phyloP scores from a whole-genome alignment of 2,797 vertebrate genomes.

The Clarias pachynema region DNA sequence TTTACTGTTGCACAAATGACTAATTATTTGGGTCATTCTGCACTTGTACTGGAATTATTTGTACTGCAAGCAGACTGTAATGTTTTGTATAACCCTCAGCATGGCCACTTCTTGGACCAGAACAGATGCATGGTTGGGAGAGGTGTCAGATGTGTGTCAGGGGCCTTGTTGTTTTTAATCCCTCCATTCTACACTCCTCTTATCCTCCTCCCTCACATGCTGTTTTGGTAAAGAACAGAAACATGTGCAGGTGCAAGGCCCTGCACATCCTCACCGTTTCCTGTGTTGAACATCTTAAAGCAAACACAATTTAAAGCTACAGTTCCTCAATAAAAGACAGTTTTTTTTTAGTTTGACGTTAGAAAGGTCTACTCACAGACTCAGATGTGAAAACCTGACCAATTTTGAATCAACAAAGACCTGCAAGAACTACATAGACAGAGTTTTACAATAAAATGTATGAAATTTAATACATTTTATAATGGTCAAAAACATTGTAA shows the following conservation, averaged over 20 bases:
- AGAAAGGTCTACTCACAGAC: not conserved
- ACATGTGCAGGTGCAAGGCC: conserved; percentile 46
- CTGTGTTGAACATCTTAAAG: conserved; percentile 22
- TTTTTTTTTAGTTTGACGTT: not conserved
- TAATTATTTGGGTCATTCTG: not conserved
- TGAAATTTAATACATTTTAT: too few relatives aligned
- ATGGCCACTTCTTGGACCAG: conserved; percentile 20
- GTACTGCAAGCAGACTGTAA: conserved; percentile 12
- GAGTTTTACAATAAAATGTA: too few relatives aligned
- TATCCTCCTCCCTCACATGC: conserved; percentile 31
- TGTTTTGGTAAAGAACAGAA: conserved; percentile 37
- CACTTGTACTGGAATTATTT: not conserved
- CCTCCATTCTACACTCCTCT: conserved; percentile 34
- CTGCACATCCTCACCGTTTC: conserved; percentile 19
- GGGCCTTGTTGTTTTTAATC: conserved; percentile 47
- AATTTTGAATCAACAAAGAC: not conserved
- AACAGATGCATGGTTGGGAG: conserved; percentile 14
- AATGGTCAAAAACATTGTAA: too few relatives aligned
- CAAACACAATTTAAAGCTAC: conserved; percentile 21
- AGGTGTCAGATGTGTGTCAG: conserved; percentile 49
- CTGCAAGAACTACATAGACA: too few relatives aligned
- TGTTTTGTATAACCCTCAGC: conserved; percentile 23
- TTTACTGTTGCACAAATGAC: not conserved
- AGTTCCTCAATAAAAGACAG: not conserved
- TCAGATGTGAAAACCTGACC: not conserved